Conservation (phyloP, 1,140 invertebrate genomes). For the Trinorchestia longiramus region DNA sequence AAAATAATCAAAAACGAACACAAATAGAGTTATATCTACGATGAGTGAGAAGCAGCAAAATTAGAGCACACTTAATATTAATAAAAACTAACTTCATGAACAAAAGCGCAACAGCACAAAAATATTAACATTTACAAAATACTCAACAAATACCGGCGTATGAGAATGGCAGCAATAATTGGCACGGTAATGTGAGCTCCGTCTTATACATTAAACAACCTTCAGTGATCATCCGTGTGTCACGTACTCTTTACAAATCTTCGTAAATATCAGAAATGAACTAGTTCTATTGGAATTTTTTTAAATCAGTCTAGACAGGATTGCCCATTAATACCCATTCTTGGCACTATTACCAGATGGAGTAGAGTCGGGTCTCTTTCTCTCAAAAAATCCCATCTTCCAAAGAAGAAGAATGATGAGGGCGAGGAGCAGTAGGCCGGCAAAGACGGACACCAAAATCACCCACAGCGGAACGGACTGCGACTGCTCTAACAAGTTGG, state of each 20-base stretch:
- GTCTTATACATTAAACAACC: conserved; percentile 44
- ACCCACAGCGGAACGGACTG: conserved; percentile 82
- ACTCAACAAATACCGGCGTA: conserved; percentile 20
- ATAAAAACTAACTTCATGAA: background rate
- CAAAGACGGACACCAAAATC: conserved; percentile 83
- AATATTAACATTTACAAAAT: conserved; percentile 18
- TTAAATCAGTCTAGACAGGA: background rate
- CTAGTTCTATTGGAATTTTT: background rate
- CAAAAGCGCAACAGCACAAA: background rate
- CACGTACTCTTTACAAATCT: background rate
- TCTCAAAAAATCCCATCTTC: conserved; percentile 91
- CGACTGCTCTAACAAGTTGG: conserved; percentile 71
- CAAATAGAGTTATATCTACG: background rate
- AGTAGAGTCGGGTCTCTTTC: conserved; percentile 81
- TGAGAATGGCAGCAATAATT: conserved; percentile 17
- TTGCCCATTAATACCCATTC: conserved; percentile 68
- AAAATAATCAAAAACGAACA: background rate
- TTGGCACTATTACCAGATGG: conserved; percentile 85
- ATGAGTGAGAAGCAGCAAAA: conserved; percentile 32
- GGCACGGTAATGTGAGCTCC: conserved; percentile 34
- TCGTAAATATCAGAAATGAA: background rate
- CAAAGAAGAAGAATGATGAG: conserved; percentile 82
- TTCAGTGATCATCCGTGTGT: background rate
- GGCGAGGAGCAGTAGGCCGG: conserved; percentile 83
- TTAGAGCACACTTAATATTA: conserved; percentile 17